Percentiles rank a stretch among this genome's conserved stretches.
Conservation (phyloP, 2,113 vertebrate genomes). For the Notothenia coriiceps region DNA sequence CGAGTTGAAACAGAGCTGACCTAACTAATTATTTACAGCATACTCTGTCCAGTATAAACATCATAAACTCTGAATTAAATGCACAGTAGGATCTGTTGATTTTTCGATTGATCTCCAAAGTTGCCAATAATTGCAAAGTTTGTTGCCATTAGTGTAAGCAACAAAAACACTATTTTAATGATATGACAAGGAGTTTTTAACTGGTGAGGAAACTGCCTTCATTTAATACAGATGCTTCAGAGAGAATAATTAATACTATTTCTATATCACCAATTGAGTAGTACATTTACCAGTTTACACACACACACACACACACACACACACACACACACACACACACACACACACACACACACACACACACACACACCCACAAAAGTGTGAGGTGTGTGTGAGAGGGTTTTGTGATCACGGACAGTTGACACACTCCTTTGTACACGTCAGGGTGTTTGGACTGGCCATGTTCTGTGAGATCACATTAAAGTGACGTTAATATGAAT, state of each 20-base stretch:
- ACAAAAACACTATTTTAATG: neutral
- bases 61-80: neutral
- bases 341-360: too few relatives aligned
- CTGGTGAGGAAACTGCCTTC: too few relatives aligned
- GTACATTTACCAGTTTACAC: neutral
- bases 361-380: conserved; percentile 1
- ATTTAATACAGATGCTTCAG: too few relatives aligned
- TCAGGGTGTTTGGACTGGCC: too few relatives aligned
- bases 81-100: neutral
- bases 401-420: conserved; percentile 15
- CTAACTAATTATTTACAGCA: neutral
- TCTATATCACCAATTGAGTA: too few relatives aligned
- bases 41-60: neutral
- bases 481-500: too few relatives aligned
- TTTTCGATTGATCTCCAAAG: neutral
- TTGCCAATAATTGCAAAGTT: neutral
- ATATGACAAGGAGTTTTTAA: neutral
- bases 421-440: neutral
- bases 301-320: too few relatives aligned
- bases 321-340: too few relatives aligned
- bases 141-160: neutral
- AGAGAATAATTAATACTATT: too few relatives aligned
- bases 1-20: neutral
- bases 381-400: conserved; percentile 8
- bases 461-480: too few relatives aligned